Evolutionary conservation across 92 coral and sea anemone species (phyloP).

Genomic region (Chrysogorgia sp.): DNA sequence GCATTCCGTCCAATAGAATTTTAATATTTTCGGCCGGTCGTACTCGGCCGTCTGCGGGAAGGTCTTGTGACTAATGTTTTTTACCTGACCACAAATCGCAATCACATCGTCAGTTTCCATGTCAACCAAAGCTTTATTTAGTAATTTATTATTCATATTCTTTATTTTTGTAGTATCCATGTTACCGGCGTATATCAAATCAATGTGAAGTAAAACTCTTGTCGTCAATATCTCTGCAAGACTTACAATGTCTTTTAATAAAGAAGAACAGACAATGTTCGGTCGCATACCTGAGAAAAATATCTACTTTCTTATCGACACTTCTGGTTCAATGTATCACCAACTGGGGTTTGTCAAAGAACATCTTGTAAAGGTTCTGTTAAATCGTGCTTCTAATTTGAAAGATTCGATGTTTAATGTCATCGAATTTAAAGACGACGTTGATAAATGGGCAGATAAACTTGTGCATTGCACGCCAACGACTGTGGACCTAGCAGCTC

Average conservation of each 20-base stretch:
- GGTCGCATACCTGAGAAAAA: slow-evolving; percentile 87
- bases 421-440: slow-evolving; percentile 80
- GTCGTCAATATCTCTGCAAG: too few species aligned
- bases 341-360: slow-evolving; percentile 78
- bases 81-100: neutral
- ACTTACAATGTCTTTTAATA: slow-evolving; percentile 50
- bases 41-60: too few species aligned
- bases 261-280: slow-evolving; percentile 80
- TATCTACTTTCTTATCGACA: slow-evolving; percentile 80
- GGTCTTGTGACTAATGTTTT: too few species aligned
- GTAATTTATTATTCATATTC: neutral
- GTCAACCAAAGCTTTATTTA: slow-evolving; percentile 14
- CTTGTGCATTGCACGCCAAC: slow-evolving; percentile 82
- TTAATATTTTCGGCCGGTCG: too few species aligned
- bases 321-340: slow-evolving; percentile 97
- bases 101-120: slow-evolving; percentile 4
- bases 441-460: slow-evolving; percentile 81
- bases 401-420: slow-evolving; percentile 94
- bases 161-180: too few species aligned
- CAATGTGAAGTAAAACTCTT: too few species aligned
- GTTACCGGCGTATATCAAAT: too few species aligned
- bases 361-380: slow-evolving; percentile 85
- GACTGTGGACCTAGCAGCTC: slow-evolving; percentile 79
- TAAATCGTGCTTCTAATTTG: slow-evolving; percentile 77
- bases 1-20: too few species aligned